Conservation (phyloP, 2,113 vertebrate genomes). For the Trochalopteron elliotii region DNA sequence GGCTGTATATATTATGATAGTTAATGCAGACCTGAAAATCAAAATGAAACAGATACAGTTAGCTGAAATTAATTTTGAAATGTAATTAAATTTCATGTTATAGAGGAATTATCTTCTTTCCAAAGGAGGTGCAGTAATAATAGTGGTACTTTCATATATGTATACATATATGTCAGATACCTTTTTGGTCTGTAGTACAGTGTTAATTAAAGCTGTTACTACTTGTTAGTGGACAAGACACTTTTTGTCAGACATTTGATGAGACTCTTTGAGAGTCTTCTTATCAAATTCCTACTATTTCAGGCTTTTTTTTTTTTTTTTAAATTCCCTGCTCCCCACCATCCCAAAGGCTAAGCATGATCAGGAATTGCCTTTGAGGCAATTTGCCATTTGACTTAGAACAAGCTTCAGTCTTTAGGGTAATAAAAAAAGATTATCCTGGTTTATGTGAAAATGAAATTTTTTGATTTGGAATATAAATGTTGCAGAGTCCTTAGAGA, state of each 20-base stretch:
- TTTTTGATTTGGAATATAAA: background rate
- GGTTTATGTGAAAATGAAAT: background rate
- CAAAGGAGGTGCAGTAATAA: background rate
- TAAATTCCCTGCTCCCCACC: rapidly evolving
- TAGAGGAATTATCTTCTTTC: background rate
- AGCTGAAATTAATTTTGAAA: background rate
- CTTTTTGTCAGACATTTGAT: background rate
- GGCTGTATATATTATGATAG: background rate
- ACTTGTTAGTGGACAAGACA: background rate
- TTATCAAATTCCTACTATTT: background rate
- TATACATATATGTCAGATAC: no score
- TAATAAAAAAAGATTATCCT: background rate
- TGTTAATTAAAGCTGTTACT: background rate
- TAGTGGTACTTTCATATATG: background rate
- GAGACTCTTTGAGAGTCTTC: background rate
- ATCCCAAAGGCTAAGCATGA: background rate
- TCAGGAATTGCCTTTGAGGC: background rate
- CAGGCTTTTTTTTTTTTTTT: background rate
- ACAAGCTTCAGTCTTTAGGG: background rate
- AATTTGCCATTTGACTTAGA: background rate
- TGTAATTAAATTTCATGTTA: background rate
- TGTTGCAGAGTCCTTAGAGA: background rate
- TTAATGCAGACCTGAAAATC: background rate
- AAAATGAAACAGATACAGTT: background rate
- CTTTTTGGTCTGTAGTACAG: background rate